Percentiles rank a stretch among this genome's conserved stretches.
Conservation (phyloP, 1,140 invertebrate genomes). For the Chlorops oryzae region DNA sequence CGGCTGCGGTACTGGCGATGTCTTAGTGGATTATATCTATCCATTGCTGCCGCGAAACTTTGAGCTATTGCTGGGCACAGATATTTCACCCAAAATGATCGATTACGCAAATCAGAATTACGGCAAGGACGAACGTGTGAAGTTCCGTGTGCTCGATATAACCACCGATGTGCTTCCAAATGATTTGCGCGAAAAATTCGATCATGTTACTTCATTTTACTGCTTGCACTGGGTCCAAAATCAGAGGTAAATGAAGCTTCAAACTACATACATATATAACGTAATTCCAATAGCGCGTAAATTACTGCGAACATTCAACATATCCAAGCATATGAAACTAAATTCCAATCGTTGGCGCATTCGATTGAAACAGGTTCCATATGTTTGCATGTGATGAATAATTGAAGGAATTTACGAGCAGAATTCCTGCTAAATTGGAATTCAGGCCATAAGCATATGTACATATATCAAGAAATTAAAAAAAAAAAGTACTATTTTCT, state of each 20-base stretch:
- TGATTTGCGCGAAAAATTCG: constrained; percentile 50
- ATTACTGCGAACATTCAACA: too few relatives aligned
- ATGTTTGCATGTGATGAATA: too few relatives aligned
- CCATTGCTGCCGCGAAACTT: constrained; percentile 56
- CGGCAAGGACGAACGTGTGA: constrained; percentile 35
- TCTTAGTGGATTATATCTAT: constrained; percentile 62
- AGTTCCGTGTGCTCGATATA: constrained; percentile 64
- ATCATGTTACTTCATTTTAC: constrained; percentile 74
- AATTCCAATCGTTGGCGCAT: too few relatives aligned
- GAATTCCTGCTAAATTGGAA: too few relatives aligned
- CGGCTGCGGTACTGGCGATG: constrained; percentile 71
- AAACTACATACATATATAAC: too few relatives aligned
- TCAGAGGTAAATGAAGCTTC: constrained; percentile 57
- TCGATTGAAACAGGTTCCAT: too few relatives aligned
- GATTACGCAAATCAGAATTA: constrained; percentile 57
- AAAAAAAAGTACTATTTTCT: constrained; percentile 47
- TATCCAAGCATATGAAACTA: too few relatives aligned
- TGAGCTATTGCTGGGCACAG: constrained; percentile 54
- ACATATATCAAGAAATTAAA: constrained; percentile 1
- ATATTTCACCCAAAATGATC: constrained; percentile 67
- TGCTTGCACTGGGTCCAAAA: constrained; percentile 77
- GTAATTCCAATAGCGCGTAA: too few relatives aligned
- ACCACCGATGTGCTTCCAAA: constrained; percentile 42
- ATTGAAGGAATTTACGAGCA: constrained; percentile 1
- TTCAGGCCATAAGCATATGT: too few relatives aligned